Base-by-base conservation (phyloP, 1,140 invertebrate genomes). In the Drosophila bipectinata region DNA sequence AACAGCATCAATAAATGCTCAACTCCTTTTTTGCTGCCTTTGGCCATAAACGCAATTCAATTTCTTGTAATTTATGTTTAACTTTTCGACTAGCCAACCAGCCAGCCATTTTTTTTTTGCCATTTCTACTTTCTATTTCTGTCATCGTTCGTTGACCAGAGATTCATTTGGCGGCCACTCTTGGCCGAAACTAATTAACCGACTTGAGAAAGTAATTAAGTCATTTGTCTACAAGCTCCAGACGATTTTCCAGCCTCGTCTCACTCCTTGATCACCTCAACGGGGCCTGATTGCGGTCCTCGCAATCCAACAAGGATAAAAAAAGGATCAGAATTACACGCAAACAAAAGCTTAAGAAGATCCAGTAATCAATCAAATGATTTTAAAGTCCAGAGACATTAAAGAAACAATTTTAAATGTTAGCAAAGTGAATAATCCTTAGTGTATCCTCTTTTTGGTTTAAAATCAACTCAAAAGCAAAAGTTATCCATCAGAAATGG, bases 181-280 rank as follows among this genome's bases (percentile, higher is more conserved):
- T 48, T 79, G 80, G 66, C 72, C 80, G 67, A 72, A 64, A 87
- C 81, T 85, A 85, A 85, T 85, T 85, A 85, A 85, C 81, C 73
- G 81, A 87, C 81, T 87, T 85, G 78, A 69, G 87, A 85, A 85
- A 81, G 81, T 87, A 85, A 85, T 85, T 85, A 85, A 85, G 81
- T 85, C 81, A 85, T 85, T 85, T 85, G 81, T 85, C 81, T 87
- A 77, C 67, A 45, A 63, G 77, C 60, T 77, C 77, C 78, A 87
- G 82, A 87, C 78, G 77, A 57, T 77, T 52, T 77, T 66, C 67
- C 51, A 41, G 12, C 39, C 39, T 3, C 32, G 18, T 61, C 48
- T 32, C n/a, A 44, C 15, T 32, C 58, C 15, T 7, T 18, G 28
- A 44, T 44, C n/a, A 37, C 72, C 57, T 41, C 7, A 37, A n/a